phyloP scores from a whole-genome alignment of 2,113 vertebrate species.

The Paralichthys olivaceus region DNA sequence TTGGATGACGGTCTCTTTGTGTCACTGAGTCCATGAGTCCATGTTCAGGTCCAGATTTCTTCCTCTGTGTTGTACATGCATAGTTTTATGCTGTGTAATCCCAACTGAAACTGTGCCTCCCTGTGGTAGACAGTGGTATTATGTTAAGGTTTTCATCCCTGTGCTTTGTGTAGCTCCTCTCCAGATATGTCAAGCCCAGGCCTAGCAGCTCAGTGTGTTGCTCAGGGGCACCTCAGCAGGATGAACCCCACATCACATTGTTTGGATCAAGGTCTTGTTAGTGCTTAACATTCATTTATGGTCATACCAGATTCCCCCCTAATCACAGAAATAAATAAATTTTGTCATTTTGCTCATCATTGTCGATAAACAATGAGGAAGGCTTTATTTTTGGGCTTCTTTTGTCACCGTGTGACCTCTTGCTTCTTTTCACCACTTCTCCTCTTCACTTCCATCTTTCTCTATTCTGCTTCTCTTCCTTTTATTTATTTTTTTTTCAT shows the following conservation, averaged over 20 bases:
- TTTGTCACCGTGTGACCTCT: not conserved
- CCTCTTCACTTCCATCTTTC: no score
- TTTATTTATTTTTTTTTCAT: no score
- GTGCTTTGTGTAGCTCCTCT: not conserved
- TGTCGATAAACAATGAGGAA: no score
- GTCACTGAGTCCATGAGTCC: conserved; percentile 14
- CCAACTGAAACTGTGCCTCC: conserved; percentile 31
- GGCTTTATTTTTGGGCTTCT: no score
- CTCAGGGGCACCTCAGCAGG: no score
- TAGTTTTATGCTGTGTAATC: not conserved
- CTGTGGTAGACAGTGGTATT: conserved; percentile 26
- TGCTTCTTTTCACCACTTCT: not conserved
- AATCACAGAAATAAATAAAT: no score
- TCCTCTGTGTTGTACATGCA: not conserved
- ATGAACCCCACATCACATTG: no score
- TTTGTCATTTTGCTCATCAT: no score
- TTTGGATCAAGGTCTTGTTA: no score
- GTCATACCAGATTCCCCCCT: no score
- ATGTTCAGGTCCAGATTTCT: conserved; percentile 36
- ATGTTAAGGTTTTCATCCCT: not conserved
- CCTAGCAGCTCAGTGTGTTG: not conserved
- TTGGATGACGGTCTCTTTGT: conserved; percentile 9
- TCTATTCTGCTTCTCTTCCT: no score
- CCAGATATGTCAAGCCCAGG: not conserved
- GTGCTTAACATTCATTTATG: no score